Evolutionary conservation across 2,888 invertebrate genomes (phyloP), one percentile per base, ranked within the genome.

Genomic region (Sabellastarte sp.): DNA sequence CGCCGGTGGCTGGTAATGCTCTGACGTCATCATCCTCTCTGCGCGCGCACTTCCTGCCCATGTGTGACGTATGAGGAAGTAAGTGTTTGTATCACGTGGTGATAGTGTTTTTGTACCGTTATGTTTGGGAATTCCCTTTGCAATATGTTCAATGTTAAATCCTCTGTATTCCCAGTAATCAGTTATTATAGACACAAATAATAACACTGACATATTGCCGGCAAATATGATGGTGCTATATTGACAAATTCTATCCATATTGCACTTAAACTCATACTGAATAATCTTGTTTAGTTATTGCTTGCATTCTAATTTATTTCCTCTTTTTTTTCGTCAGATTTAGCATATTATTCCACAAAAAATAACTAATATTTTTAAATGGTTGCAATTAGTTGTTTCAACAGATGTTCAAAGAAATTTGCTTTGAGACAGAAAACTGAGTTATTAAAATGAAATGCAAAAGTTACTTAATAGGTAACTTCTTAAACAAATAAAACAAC

Each of bases 111-210:
- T 20, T 15, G 41, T 41, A 41, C 41, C 41, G 20, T 41, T 20
- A 41, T 41, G 10, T 41, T 41, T 41, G 20, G 41, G 41, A 20
- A 41, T 41, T 41, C 20, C 20, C 10, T 41, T 41, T 10, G 20
- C 10, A 41, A 41, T 41, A 41, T 41, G 15, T 26, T 53, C 24
- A 10, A 20, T 53, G 57, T 75, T 63, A 63, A 77, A 77, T 1
- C 72, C 70, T 30, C 77, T 63, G 60, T 78, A 77, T 64, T 76
- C 75, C 79, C 79, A 79, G 64, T 79, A 78, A 60, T 79, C 78
- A 1, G 79, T 79, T n/a, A 73, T 62, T 30, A 79, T 63, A 24
- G 77, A 68, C 2, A 79, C 72, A n/a, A 77, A 73, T 29, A 77
- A 64, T 33, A 79, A 63, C 3, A 79, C 76, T 1, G 74, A 72